Conservation (phyloP, 2,888 invertebrate species). For the Cataglyphis albicans region DNA sequence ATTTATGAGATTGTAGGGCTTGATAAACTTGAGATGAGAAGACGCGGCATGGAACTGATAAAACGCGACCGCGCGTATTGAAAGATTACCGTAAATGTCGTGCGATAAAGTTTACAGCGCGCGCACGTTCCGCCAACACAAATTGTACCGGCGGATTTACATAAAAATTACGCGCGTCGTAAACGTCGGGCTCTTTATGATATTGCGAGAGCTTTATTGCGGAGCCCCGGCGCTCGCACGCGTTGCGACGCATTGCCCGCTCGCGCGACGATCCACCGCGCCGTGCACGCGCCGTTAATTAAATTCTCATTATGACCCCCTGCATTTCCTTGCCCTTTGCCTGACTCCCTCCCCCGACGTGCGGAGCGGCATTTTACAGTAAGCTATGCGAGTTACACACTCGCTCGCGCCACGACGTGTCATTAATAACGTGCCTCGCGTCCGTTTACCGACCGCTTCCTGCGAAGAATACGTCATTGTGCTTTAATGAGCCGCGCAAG, state of each 20-base stretch:
- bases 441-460: neutral
- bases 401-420: neutral
- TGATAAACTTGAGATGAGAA: constrained; percentile 8
- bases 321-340: neutral
- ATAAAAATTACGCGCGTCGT: constrained; percentile 55
- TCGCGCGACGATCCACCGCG: constrained; percentile 16
- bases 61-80: constrained; percentile 45
- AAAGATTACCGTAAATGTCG: constrained; percentile 45
- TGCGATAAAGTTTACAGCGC: constrained; percentile 49
- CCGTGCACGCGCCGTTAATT: constrained; percentile 58
- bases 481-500: neutral
- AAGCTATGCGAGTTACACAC: constrained; percentile 10
- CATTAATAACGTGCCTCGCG: constrained; percentile 31
- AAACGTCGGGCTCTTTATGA: constrained; percentile 52
- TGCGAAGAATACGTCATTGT: constrained; percentile 17
- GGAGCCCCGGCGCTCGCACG: neutral
- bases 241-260: neutral
- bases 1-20: neutral
- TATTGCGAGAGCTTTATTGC: constrained; percentile 58
- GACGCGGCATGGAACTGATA: neutral
- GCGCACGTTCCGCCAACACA: neutral
- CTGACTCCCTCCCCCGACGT: neutral
- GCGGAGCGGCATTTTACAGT: neutral
- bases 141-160: constrained; percentile 46
- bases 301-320: constrained; percentile 63